A percentile compares a stretch with the other conserved stretches of the same genome.
phyloP scores from a whole-genome alignment of 2,888 invertebrate species.

The Clanis bilineata region DNA sequence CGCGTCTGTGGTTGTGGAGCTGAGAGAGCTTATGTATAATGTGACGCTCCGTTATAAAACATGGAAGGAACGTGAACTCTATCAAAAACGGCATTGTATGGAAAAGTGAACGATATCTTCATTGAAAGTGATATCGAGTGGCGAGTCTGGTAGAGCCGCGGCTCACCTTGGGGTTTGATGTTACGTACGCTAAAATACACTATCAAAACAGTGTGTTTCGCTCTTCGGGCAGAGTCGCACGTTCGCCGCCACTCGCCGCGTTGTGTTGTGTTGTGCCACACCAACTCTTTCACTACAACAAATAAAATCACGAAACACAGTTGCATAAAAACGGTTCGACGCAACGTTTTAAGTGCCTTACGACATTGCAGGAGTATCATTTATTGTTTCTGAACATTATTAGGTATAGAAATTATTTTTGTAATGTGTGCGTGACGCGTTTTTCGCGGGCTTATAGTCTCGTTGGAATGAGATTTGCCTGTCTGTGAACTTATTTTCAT shows the following conservation, averaged over 20 bases:
- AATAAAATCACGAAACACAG: slow-evolving; percentile 37
- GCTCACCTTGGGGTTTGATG: slow-evolving; percentile 73
- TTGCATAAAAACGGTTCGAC: slow-evolving; percentile 21
- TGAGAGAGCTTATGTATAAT: not conserved
- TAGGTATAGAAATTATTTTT: slow-evolving; percentile 33
- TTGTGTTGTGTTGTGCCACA: slow-evolving; percentile 31
- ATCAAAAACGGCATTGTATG: slow-evolving; percentile 45
- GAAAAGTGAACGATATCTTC: slow-evolving; percentile 36
- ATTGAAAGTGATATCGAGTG: slow-evolving; percentile 47
- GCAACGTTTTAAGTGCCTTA: slow-evolving; percentile 43
- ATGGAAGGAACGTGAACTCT: not conserved
- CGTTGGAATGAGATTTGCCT: slow-evolving; percentile 55
- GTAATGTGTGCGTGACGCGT: slow-evolving; percentile 51
- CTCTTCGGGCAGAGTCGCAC: slow-evolving; percentile 54
- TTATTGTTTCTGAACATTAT: slow-evolving; percentile 21
- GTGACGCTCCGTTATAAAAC: not conserved
- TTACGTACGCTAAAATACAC: slow-evolving; percentile 75
- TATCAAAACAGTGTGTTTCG: slow-evolving; percentile 77
- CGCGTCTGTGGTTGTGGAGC: not conserved
- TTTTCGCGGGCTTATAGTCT: slow-evolving; percentile 43
- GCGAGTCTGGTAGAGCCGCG: slow-evolving; percentile 51
- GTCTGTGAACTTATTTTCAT: slow-evolving; percentile 43
- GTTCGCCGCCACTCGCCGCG: slow-evolving; percentile 45
- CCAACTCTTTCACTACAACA: slow-evolving; percentile 29
- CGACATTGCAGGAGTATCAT: slow-evolving; percentile 28